Evolutionary conservation across 1,140 invertebrate genomes (phyloP).

Genomic region (Drosophila ogumai): DNA sequence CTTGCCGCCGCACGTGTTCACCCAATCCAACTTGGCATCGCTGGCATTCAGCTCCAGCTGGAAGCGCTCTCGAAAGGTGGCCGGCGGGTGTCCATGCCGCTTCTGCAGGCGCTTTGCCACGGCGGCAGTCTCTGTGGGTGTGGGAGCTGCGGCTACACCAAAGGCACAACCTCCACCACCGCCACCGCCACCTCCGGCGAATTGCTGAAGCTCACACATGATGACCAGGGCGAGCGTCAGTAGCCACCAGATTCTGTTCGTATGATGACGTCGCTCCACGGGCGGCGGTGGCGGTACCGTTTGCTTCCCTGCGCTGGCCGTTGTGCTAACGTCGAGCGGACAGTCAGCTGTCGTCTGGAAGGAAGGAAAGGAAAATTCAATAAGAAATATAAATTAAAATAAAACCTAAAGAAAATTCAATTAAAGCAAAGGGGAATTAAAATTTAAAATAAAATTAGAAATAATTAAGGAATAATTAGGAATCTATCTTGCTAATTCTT

Average conservation of each 20-base stretch:
- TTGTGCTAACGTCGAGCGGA: conserved; percentile 53
- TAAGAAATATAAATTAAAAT: background rate
- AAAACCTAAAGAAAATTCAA: too few relatives aligned
- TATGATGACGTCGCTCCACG: conserved; percentile 12
- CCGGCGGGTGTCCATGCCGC: conserved; percentile 19
- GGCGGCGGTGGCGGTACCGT: conserved; percentile 30
- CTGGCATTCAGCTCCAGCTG: conserved; percentile 36
- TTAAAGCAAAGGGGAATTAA: too few relatives aligned
- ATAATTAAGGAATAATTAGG: too few relatives aligned
- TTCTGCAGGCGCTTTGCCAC: conserved; percentile 44
- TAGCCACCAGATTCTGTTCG: conserved; percentile 29
- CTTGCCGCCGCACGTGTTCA: conserved; percentile 61
- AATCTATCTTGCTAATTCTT: too few relatives aligned
- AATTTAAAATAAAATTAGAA: too few relatives aligned
- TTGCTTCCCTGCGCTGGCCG: conserved; percentile 52
- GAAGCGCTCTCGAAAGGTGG: conserved; percentile 40
- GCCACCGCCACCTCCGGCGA: conserved; percentile 26
- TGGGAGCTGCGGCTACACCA: conserved; percentile 18
- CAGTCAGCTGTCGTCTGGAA: conserved; percentile 63
- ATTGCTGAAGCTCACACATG: conserved; percentile 60
- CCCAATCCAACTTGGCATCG: conserved; percentile 43
- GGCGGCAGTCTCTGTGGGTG: background rate
- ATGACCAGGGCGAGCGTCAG: conserved; percentile 40
- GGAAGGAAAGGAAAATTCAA: background rate
- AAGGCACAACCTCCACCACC: background rate